Base-by-base conservation (phyloP, 2,888 invertebrate genomes). In the Hemistola chrysoprasaria region DNA sequence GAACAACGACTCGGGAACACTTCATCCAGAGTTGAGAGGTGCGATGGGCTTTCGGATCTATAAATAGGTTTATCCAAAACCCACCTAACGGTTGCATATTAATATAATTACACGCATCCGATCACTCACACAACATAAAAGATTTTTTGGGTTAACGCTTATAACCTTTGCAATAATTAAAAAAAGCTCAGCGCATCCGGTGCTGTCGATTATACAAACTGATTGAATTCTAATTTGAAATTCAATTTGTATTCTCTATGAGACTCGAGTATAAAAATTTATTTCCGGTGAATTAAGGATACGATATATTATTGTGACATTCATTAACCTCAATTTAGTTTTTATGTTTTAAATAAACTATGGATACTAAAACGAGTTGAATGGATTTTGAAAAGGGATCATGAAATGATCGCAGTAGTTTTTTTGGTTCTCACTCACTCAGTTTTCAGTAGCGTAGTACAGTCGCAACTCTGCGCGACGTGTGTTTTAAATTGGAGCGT, bases 141-240 rank as follows among this genome's bases (percentile, higher is more conserved):
- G 53, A 53, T 60, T 62, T 64, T 77, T 78, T 67, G 68, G 65
- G 56, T 53, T 56, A 50, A 62, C 55, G 66, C 65, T 70, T 62
- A 65, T 73, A 79, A 83, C 81, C 81, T 83, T 80, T 75, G 79
- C 72, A 77, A 78, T 82, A 82, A 87, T 85, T 85, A 85, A 82
- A 69, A 76, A 74, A 76, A 74, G 66, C 63, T 59, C 64, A 68
- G 62, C 65, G 65, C 77, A 80, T 85, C 84, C 83, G 83, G 80
- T 59, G 57, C 57, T 62, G 61, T 61, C 67, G 73, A 76, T 79
- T 74, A 76, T 69, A 71, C 38, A 26, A 44, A 44, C 71, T 73
- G 71, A 82, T 84, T 77, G 75, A 79, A 79, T 71, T 62, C 74
- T 72, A 66, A 83, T 83, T 85, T 79, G 63, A 80, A 84, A 75